Percentiles rank a stretch among this genome's conserved stretches.
phyloP scores from a whole-genome alignment of 2,888 invertebrate genomes.

The Macaria liturata region DNA sequence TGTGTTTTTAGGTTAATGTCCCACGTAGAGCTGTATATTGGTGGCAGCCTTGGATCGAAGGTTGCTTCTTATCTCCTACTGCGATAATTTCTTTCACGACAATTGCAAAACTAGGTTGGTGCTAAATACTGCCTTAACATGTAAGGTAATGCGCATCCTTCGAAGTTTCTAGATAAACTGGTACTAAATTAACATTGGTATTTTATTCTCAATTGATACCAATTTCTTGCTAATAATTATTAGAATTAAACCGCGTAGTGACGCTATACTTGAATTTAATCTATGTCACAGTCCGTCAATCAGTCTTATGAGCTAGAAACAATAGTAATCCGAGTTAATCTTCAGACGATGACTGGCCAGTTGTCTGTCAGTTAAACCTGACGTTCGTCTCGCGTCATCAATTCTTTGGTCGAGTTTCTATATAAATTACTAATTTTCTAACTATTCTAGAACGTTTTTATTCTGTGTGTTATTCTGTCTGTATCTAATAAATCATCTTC shows the following conservation, averaged over 20 bases:
- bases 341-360: constrained; percentile 7
- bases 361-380: constrained; percentile 15
- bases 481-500: constrained; percentile 24
- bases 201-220: too few species aligned
- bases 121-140: constrained; percentile 37
- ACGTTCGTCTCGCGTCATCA: constrained; percentile 16
- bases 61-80: constrained; percentile 44
- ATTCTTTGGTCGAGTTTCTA: constrained; percentile 8
- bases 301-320: constrained; percentile 36
- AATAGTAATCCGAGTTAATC: constrained; percentile 18
- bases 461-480: constrained; percentile 8
- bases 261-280: not conserved
- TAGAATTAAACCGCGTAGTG: too few species aligned
- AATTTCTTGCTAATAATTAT: too few species aligned
- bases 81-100: constrained; percentile 36
- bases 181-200: too few species aligned
- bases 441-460: constrained; percentile 20
- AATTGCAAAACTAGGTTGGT: constrained; percentile 39
- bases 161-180: not conserved
- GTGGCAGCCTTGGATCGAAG: constrained; percentile 49
- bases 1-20: constrained; percentile 50
- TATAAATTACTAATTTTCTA: constrained; percentile 6
- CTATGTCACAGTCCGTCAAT: constrained; percentile 23
- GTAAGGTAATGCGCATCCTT: constrained; percentile 5
- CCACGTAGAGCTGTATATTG: constrained; percentile 37